Base-by-base conservation (phyloP, 2,888 invertebrate species). In the Caenorhabditis panamensis region DNA sequence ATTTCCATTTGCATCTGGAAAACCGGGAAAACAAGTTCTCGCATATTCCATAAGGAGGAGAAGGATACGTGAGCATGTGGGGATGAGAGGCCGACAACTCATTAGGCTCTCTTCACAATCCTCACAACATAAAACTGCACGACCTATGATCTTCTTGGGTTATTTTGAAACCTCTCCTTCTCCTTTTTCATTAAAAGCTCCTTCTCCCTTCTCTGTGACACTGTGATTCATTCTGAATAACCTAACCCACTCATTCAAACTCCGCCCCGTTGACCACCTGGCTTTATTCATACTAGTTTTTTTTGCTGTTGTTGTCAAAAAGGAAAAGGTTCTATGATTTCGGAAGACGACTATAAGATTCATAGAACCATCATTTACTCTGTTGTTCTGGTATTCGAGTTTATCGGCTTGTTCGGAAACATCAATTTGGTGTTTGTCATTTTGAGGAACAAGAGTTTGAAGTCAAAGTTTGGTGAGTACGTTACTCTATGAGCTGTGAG, bases 391-490 rank as follows among this genome's bases (percentile, higher is more conserved):
- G 13, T 77, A 24, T 80, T 84, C 37, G 69, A 79, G 44, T 13
- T 79, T 18, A 24, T 71, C 44, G 81, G 81, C 11, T 18, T 82
- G 9, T 80, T 77, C 24, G 81, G 81, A 16, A 83, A 83, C 31
- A 16, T 79, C 20, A 79, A 82, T 58, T 56, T 84, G 47, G 66
- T 84, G 9, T 24, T 53, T 2, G 41, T 82, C 2, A 80, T 75
- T 8, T 41, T 68, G n/a, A 77, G 75, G 28, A 81, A 83, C n/a
- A 41, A 63, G 11, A 36, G 36, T 28, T 53, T 84, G 47, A 53
- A 69, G 44, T 73, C 79, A 0, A 84, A 84, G 58, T 84, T 77
- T 44, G 84, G 84, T 84, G 36, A 61, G 75, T 62, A 9, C 41
- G n/a, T n/a, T n/a, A n/a, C n/a, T n/a, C n/a, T n/a, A n/a, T n/a